Evolutionary conservation across 2,888 invertebrate species (phyloP), one percentile per base, ranked within the genome.

Genomic region (Leucoma salicis): DNA sequence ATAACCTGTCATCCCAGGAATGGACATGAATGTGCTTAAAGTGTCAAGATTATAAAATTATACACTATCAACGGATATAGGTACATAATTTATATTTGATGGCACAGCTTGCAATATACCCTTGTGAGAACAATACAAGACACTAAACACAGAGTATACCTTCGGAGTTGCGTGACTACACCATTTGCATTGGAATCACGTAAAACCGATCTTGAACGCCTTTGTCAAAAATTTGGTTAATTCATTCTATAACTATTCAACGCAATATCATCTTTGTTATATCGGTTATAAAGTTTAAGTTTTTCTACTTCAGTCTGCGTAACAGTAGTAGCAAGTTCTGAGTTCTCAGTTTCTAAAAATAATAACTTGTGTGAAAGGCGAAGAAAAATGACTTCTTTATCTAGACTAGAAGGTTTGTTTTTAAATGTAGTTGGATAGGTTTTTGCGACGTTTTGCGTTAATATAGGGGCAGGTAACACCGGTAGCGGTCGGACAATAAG

Each of bases 401-500:
- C 7, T 33, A 0, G 25, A 1, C n/a, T 1, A 21, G 41, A 66
- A 57, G 57, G 66, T 56, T 46, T 37, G 36, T 35, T 66, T 66
- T 71, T 21, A 47, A 6, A 42, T 68, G 53, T 25, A 16, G 6
- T 8, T 3, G 1, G 11, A 21, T n/a, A 46, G 42, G 55, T 46
- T 41, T 53, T 70, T 66, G 52, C 14, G 47, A 27, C 60, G 24
- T 74, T 75, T 70, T 49, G 34, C 34, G 32, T 39, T 13, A 35
- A 34, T 39, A 40, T 31, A 34, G 42, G 46, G 38, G 47, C 63
- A 66, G 70, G 75, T 74, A 88, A 88, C 69, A 82, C 88, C 80
- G 66, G 88, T 87, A 87, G 88, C 84, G 56, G 55, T 68, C 74
- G 80, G 78, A 85, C 87, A 86, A 85, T 84, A 79, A 82, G 78